Evolutionary conservation across 2,113 vertebrate genomes (phyloP).

Genomic region (Isurus oxyrinchus): DNA sequence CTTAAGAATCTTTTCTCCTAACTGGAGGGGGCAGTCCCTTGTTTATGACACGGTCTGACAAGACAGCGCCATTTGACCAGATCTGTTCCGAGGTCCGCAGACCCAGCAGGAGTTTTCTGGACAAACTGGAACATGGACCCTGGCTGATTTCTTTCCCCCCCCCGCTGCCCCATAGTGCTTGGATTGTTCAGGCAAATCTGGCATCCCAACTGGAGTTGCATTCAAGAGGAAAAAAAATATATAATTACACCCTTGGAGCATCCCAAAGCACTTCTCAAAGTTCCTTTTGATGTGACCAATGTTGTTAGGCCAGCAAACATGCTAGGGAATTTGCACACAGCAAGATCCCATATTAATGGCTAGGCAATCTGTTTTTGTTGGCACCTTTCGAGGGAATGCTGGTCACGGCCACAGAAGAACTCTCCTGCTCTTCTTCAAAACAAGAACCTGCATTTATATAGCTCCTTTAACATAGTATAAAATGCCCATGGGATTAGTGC

Average conservation of each 20-base stretch:
- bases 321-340: background rate
- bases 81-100: background rate
- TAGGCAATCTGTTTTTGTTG: background rate
- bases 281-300: background rate
- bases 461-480: background rate
- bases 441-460: background rate
- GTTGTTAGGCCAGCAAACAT: background rate
- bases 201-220: background rate
- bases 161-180: rapidly evolving
- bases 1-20: background rate
- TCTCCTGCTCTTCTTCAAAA: background rate
- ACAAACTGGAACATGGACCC: background rate
- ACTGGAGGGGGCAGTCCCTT: background rate
- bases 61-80: background rate
- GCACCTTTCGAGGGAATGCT: background rate
- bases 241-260: too few relatives aligned
- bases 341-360: background rate
- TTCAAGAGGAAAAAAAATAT: too few relatives aligned
- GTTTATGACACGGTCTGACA: background rate
- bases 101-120: background rate
- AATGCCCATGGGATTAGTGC: background rate
- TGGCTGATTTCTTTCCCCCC: too few relatives aligned
- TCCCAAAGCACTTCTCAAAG: too few relatives aligned
- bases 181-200: background rate
- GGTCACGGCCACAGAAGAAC: background rate